Conservation (phyloP, 2,797 vertebrate genomes). For the Lepilemur septentrionalis region DNA sequence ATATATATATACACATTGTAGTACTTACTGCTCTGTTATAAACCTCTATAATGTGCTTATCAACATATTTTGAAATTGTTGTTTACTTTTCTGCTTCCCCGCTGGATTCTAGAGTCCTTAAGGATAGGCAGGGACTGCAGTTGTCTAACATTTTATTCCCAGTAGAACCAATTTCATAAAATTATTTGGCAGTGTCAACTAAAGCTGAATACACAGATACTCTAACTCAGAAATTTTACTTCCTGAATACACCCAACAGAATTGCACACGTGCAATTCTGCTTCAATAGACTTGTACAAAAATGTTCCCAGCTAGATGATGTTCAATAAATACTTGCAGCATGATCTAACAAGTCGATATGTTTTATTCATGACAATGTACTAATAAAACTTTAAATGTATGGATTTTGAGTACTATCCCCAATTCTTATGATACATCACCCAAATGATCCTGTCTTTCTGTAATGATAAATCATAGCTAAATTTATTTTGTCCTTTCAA, state of each 20-base stretch:
- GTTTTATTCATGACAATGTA: background rate
- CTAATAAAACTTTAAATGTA: background rate
- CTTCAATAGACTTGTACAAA: background rate
- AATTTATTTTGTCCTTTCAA: background rate
- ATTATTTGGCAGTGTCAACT: background rate
- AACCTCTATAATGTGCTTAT: background rate
- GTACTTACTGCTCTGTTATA: background rate
- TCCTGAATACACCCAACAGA: background rate
- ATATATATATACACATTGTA: background rate
- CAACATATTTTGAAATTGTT: background rate
- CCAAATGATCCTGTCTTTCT: background rate
- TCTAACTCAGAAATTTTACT: background rate
- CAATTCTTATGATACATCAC: background rate
- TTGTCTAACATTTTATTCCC: background rate
- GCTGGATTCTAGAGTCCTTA: background rate
- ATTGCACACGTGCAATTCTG: background rate
- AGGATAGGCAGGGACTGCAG: background rate
- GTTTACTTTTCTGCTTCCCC: background rate
- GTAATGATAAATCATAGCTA: background rate
- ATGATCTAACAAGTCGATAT: background rate
- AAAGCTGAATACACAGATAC: background rate
- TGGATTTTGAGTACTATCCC: background rate
- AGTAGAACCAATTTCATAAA: background rate
- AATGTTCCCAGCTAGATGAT: background rate
- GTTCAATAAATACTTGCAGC: background rate